Base-by-base conservation (phyloP, 2,797 vertebrate species). In the Microctenopoma steveboyesi region DNA sequence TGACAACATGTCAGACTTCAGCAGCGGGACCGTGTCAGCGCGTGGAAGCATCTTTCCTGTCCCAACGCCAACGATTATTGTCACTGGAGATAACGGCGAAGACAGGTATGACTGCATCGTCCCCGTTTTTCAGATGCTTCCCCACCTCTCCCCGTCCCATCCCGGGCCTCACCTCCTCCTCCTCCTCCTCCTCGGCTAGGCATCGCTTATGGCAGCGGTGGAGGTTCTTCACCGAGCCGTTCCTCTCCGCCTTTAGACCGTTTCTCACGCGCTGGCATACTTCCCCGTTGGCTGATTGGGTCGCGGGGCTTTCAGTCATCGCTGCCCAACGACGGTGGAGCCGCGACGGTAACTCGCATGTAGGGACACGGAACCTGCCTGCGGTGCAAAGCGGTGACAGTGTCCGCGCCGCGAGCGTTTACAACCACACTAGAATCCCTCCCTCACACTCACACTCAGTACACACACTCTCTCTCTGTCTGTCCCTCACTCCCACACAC, bases 251-350 rank as follows among this genome's bases (percentile, higher is more conserved):
- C 68, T 85, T 93, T 49, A 91, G 72, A 4, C 93, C 91, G 83
- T 93, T 93, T 68, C 64, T 85, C n/a, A 43, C 81, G 6, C 78
- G 86, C 57, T 78, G 86, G 85, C 87, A 74, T 63, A n/a, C 83
- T 22, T 86, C 84, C 69, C 89, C 84, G 59, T 87, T 86, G 66
- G 75, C 79, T 22, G 84, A 57, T 74, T 88, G 79, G 75, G 76
- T 88, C 33, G 67, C 80, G 74, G 89, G 83, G 89, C 86, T 92
- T 22, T 93, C 91, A 61, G 91, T 92, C 93, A 94, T 94, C 35
- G 76, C 87, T 83, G 79, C 64, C 72, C 79, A 64, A 78, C 56
- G 73, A 59, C 63, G 25, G 73, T 58, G 81, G 37, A 70, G 70
- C 64, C 73, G 58, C 67, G 67, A 65, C 82, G 71, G 73, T 45